These are phyloP conservation scores for Corydoras maculifer DNA, from an alignment of 2,113 vertebrate genomes.

Conservation along the genomic window DNA sequence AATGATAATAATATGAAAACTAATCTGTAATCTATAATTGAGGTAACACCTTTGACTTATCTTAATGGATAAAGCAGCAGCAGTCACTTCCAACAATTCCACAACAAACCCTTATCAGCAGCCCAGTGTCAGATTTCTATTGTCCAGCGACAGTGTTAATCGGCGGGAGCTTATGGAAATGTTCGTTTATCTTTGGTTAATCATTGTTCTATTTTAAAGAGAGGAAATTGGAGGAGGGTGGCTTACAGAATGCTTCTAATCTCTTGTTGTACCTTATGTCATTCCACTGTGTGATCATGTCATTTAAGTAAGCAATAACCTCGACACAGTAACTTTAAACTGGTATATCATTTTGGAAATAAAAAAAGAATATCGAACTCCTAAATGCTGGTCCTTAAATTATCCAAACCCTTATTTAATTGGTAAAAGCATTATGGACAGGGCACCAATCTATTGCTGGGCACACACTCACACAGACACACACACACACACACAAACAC, in stretches of 20 bases:
- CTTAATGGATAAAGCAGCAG: too few species aligned
- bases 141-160: not conserved
- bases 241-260: slow-evolving; percentile 30
- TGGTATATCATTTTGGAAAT: not conserved
- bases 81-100: too few species aligned
- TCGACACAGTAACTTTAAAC: slow-evolving; percentile 29
- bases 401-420: not conserved
- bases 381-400: not conserved
- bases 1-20: not conserved
- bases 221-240: slow-evolving; percentile 26
- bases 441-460: too few species aligned
- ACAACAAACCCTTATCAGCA: not conserved
- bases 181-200: not conserved
- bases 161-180: not conserved
- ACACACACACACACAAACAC: too few species aligned
- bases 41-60: too few species aligned
- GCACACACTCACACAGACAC: too few species aligned
- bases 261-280: slow-evolving; percentile 31
- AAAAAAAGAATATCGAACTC: not conserved
- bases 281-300: slow-evolving; percentile 20
- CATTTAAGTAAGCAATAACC: slow-evolving; percentile 27
- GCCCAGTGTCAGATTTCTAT: too few species aligned
- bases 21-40: not conserved
- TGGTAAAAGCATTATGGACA: not conserved
- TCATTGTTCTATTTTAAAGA: not conserved